Evolutionary conservation across 1,140 invertebrate genomes (phyloP).

Genomic region (Zaprionus tsacasi): DNA sequence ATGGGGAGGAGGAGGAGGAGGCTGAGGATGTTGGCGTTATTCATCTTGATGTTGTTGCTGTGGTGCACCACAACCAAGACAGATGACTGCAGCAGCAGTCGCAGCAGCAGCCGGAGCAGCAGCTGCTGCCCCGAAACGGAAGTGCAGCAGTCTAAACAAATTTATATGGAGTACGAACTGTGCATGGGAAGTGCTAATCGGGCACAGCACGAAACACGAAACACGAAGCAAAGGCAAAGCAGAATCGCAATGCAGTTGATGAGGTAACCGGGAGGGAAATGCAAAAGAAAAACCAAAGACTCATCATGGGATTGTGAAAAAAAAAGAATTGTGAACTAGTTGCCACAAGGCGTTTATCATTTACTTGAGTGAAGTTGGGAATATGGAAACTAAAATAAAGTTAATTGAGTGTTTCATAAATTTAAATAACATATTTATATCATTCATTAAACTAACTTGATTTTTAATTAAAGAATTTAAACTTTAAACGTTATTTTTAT

Average conservation of each 20-base stretch:
- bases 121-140: conserved; percentile 62
- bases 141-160: conserved; percentile 81
- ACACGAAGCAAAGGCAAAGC: conserved; percentile 18
- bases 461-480: too few relatives aligned
- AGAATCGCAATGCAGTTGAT: conserved; percentile 17
- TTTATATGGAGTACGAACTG: conserved; percentile 49
- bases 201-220: conserved; percentile 65
- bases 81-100: conserved; percentile 46
- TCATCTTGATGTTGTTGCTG: conserved; percentile 11
- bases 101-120: conserved; percentile 65
- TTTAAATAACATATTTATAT: too few relatives aligned
- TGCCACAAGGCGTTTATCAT: neutral
- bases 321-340: conserved; percentile 5
- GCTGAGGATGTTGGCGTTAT: conserved; percentile 40
- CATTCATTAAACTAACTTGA: too few relatives aligned
- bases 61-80: conserved; percentile 34
- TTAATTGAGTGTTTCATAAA: neutral
- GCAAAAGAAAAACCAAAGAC: conserved; percentile 17
- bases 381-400: too few relatives aligned
- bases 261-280: neutral
- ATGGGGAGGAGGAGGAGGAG: neutral
- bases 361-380: too few relatives aligned
- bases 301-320: conserved; percentile 6
- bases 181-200: conserved; percentile 76
- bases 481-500: too few relatives aligned